Percentiles rank a stretch among this genome's conserved stretches.
Conservation (phyloP, 2,797 vertebrate genomes). For the Falco berigora region DNA sequence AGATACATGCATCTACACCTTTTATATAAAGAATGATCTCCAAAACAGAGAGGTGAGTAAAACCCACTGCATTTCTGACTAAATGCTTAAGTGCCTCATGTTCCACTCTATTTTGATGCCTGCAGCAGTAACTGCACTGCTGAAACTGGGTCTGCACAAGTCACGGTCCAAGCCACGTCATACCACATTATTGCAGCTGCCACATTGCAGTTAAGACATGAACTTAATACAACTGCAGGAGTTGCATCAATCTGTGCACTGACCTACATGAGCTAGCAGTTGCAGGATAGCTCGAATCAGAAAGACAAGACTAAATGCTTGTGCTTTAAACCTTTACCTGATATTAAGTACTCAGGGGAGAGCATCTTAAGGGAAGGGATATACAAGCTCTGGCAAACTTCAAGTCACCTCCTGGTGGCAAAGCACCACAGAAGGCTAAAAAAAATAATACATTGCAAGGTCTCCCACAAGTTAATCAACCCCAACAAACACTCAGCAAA, state of each 20-base stretch:
- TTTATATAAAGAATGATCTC: neutral
- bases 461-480: neutral
- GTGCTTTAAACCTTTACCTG: neutral
- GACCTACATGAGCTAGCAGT: neutral
- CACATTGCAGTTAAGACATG: neutral
- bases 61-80: neutral
- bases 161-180: neutral
- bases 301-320: neutral
- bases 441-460: neutral
- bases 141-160: neutral
- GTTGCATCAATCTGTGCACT: neutral
- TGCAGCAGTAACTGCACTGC: neutral
- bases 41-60: neutral
- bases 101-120: neutral
- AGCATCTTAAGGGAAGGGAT: neutral
- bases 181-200: neutral
- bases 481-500: neutral
- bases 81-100: neutral
- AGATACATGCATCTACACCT: neutral
- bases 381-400: neutral
- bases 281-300: neutral
- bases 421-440: neutral
- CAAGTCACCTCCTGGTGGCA: neutral
- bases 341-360: neutral
- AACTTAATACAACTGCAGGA: neutral